Conservation (phyloP, 2,113 vertebrate species). For the Micronisus gabar region DNA sequence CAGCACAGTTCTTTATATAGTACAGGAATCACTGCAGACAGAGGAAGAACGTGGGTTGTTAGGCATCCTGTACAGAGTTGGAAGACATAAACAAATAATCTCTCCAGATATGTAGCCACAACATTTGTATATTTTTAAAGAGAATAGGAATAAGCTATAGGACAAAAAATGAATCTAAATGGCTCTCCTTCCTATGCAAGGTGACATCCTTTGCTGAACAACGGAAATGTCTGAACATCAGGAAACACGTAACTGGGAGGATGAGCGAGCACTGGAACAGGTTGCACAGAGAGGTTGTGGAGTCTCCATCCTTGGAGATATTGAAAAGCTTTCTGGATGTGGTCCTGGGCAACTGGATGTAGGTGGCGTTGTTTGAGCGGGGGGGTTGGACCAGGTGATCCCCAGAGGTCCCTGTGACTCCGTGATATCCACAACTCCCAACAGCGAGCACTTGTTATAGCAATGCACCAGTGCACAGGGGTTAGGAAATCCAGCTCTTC, state of each 20-base stretch:
- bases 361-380: neutral
- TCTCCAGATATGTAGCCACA: neutral
- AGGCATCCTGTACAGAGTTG: neutral
- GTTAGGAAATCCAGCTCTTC: neutral
- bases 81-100: neutral
- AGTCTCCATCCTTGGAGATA: neutral
- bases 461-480: accelerated
- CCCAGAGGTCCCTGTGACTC: neutral
- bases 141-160: neutral
- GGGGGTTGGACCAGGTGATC: neutral
- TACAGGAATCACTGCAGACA: neutral
- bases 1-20: neutral
- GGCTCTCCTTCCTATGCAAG: neutral
- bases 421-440: neutral
- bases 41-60: neutral
- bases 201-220: neutral
- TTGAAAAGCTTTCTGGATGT: accelerated
- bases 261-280: neutral
- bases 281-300: too few relatives aligned
- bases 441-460: neutral
- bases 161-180: neutral
- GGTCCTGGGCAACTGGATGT: neutral
- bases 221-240: neutral
- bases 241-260: accelerated
- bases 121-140: neutral